phyloP scores from a whole-genome alignment of 2,113 vertebrate genomes.

The Cyanocitta stelleri region DNA sequence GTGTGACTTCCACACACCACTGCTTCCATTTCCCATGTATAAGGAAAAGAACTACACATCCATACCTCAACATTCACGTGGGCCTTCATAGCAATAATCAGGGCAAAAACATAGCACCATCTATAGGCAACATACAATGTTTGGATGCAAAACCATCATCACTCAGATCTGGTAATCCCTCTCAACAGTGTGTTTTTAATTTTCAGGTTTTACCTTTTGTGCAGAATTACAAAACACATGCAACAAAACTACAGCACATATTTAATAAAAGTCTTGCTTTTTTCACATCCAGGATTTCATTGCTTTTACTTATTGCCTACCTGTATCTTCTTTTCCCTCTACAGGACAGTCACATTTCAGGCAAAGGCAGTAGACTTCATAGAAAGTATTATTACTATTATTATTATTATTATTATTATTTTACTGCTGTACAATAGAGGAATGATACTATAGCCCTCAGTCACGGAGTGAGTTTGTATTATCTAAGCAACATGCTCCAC shows the following conservation, averaged over 20 bases:
- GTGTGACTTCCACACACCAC: neutral
- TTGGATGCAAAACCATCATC: neutral
- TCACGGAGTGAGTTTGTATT: neutral
- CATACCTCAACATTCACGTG: neutral
- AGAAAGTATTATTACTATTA: neutral
- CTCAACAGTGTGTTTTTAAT: neutral
- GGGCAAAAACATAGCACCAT: neutral
- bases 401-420: neutral
- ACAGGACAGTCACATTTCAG: neutral
- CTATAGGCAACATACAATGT: neutral
- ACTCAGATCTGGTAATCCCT: neutral
- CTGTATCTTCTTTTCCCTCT: neutral
- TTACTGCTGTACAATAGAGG: conserved; percentile 7
- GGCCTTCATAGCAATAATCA: neutral
- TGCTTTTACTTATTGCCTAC: neutral
- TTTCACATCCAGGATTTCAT: neutral
- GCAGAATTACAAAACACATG: neutral
- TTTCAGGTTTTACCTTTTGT: neutral
- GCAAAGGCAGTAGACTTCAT: neutral
- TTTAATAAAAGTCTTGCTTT: neutral
- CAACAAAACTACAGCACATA: neutral
- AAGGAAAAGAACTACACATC: neutral
- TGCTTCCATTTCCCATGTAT: neutral
- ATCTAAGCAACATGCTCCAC: neutral
- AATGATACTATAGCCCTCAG: neutral